Base-by-base conservation (phyloP, 2,113 vertebrate species). In the Ophthalmolycus amberensis region DNA sequence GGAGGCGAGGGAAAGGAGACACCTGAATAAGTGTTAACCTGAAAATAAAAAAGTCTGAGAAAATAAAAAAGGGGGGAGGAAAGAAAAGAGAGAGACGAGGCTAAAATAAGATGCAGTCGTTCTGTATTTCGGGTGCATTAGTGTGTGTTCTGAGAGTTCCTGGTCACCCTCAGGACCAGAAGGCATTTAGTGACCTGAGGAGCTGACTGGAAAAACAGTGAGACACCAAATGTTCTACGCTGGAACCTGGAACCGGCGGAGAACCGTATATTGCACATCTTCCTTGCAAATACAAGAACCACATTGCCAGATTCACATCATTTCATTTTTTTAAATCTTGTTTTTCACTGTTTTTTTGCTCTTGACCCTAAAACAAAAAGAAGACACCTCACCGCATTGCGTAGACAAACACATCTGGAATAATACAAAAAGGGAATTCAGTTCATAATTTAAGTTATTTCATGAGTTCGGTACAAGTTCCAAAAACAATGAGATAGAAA, bases 241-340 rank as follows among this genome's bases (percentile, higher is more conserved):
- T 91, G 89, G 83, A 88, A 88, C 87, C 90, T 87, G 88, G 83
- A 92, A 84, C 89, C 88, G 87, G 92, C 92, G 88, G 92, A 94
- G 89, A 94, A 86, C 86, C 62, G 83, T 72, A 92, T 94, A 95
- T 95, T 95, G 95, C 95, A 95, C 95, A 88, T 92, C 93, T 89
- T 90, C 90, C 87, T 92, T 91, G 90, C 82, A 91, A 92, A 92
- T 87, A 91, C 84, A 90, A 84, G 38, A 84, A 91, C 72, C 86
- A 89, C 91, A 79, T 42, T 48, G 67, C 77, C 89, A 90, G 70
- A 86, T 85, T 87, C 71, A 81, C 20, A 76, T 68, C 12, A 25
- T 32, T 71, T 65, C 16, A 2, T 56, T 79, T 58, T 64, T 74
- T 75, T 42, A 1, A 4, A 22, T 52, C 20, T 52, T 40, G 38